Conservation (phyloP, 2,113 vertebrate species). For the Tylochromis polylepis region DNA sequence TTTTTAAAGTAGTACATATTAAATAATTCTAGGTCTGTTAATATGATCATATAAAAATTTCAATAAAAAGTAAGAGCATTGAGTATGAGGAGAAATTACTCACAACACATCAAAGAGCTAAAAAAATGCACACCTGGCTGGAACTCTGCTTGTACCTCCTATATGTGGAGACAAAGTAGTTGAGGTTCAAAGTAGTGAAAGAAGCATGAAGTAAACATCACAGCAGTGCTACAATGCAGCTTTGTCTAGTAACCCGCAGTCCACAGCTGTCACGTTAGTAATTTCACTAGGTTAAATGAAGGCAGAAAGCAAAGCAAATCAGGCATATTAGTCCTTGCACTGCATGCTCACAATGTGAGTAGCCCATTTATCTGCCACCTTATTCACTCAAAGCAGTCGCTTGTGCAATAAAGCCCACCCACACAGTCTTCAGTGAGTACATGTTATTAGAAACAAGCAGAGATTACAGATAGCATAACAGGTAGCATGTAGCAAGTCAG, state of each 20-base stretch:
- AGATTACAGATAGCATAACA: neutral
- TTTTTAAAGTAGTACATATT: neutral
- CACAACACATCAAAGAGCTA: neutral
- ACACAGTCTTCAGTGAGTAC: slow-evolving; percentile 1
- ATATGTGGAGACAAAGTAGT: slow-evolving; percentile 69
- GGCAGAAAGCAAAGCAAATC: neutral
- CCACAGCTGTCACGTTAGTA: neutral
- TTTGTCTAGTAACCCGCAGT: neutral
- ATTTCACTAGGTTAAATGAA: neutral
- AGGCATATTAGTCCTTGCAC: neutral
- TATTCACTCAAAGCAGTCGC: neutral
- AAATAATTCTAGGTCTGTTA: neutral
- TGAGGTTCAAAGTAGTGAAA: slow-evolving; percentile 36
- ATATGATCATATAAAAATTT: too few species aligned
- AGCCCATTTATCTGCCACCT: neutral
- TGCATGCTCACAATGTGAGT: neutral
- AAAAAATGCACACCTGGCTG: slow-evolving; percentile 76
- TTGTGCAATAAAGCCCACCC: neutral
- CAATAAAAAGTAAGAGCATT: neutral
- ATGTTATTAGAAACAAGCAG: slow-evolving; percentile 9
- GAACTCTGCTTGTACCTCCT: slow-evolving; percentile 82
- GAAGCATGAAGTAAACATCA: slow-evolving; percentile 8
- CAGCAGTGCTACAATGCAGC: neutral
- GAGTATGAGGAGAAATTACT: neutral
- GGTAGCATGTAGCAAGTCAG: neutral